Evolutionary conservation across 2,797 vertebrate genomes (phyloP).

Genomic region (Leptodactylus fallax): DNA sequence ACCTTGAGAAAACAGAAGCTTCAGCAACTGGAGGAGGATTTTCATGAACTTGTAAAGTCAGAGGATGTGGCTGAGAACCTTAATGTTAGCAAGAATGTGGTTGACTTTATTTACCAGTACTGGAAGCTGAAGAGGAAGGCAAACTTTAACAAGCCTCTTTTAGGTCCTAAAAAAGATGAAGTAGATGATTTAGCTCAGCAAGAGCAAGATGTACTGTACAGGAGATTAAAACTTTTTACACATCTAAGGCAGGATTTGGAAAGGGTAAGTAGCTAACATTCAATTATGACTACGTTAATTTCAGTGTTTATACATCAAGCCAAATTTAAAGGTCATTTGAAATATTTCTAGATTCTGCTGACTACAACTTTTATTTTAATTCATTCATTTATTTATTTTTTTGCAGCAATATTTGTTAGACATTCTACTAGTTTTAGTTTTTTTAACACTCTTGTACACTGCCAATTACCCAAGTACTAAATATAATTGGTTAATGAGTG

Average conservation of each 20-base stretch:
- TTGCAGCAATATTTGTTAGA: too few relatives aligned
- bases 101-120: slow-evolving; percentile 97
- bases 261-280: slow-evolving; percentile 82
- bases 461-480: too few relatives aligned
- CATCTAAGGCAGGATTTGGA: slow-evolving; percentile 96
- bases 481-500: too few relatives aligned
- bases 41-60: slow-evolving; percentile 91
- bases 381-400: too few relatives aligned
- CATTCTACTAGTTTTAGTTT: too few relatives aligned
- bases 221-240: slow-evolving; percentile 93
- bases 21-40: slow-evolving; percentile 93
- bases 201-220: slow-evolving; percentile 94
- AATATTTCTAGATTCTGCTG: too few relatives aligned
- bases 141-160: slow-evolving; percentile 90
- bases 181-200: slow-evolving; percentile 97
- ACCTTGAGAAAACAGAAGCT: slow-evolving; percentile 94
- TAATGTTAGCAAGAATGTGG: slow-evolving; percentile 80
- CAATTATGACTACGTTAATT: not conserved
- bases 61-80: slow-evolving; percentile 88
- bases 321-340: too few relatives aligned
- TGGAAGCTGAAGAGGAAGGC: slow-evolving; percentile 96
- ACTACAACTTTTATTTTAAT: too few relatives aligned
- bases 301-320: not conserved
- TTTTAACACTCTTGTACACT: too few relatives aligned
- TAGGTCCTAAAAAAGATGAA: slow-evolving; percentile 90